A percentile compares a stretch with the other conserved stretches of the same genome.
Conservation (phyloP, 2,888 invertebrate species). For the Scelioninae gen. 1 region DNA sequence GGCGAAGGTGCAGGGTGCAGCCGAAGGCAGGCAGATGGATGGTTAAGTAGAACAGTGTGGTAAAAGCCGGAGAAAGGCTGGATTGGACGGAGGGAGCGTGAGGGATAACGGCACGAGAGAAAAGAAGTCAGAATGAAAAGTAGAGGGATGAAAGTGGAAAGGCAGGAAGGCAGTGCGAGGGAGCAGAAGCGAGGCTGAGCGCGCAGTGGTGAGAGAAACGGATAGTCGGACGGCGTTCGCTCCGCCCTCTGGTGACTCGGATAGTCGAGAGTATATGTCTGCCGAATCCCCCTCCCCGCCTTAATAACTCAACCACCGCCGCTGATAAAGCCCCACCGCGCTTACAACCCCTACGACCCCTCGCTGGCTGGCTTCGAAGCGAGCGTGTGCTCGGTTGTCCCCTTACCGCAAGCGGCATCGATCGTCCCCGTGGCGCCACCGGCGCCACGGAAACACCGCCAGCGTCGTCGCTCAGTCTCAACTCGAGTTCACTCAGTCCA, state of each 20-base stretch:
- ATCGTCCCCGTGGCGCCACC: constrained; percentile 79
- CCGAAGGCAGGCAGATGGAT: constrained; percentile 22
- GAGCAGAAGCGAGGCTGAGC: too few species aligned
- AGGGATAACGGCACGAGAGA: constrained; percentile 43
- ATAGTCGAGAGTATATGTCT: constrained; percentile 52
- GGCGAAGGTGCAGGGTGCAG: too few species aligned
- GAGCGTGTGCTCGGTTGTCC: constrained; percentile 34
- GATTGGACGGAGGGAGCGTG: constrained; percentile 13
- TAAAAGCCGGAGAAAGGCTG: constrained; percentile 30
- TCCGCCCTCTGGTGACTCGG: constrained; percentile 76
- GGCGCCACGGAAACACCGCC: constrained; percentile 77
- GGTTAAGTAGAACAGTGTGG: constrained; percentile 46
- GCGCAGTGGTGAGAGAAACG: too few species aligned
- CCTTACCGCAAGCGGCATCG: constrained; percentile 70
- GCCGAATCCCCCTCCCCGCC: constrained; percentile 34
- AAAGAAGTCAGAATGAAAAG: constrained; percentile 43
- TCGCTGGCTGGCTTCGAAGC: constrained; percentile 28
- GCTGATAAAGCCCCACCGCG: constrained; percentile 58
- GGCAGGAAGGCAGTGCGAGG: too few species aligned
- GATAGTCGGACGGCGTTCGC: constrained; percentile 68
- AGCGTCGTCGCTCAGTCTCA: constrained; percentile 80
- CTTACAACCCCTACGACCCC: constrained; percentile 64
- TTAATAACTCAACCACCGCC: constrained; percentile 60
- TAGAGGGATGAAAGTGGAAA: constrained; percentile 58
- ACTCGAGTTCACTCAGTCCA: constrained; percentile 84